Evolutionary conservation across 1,140 invertebrate genomes (phyloP).

Genomic region (Nomia melanderi): DNA sequence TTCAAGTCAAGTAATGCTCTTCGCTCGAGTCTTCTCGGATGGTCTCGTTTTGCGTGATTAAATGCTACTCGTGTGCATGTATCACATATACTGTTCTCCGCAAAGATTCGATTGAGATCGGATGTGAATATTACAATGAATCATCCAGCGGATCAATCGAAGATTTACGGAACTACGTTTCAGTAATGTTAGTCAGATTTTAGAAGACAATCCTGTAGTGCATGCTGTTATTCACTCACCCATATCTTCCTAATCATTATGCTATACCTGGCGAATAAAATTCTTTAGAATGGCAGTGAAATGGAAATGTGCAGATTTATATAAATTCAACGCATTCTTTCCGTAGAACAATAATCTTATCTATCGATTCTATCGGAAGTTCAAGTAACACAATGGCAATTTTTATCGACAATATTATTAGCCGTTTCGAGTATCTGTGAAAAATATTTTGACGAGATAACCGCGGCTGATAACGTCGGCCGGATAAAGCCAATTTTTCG

Average conservation of each 20-base stretch:
- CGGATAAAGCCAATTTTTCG: no score
- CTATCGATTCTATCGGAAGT: slow-evolving; percentile 23
- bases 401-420: slow-evolving; percentile 23
- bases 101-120: not conserved
- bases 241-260: slow-evolving; percentile 10
- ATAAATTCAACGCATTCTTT: no score
- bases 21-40: not conserved
- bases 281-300: not conserved
- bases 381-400: slow-evolving; percentile 20
- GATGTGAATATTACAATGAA: not conserved
- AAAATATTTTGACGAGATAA: slow-evolving; percentile 37
- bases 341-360: no score
- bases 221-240: slow-evolving; percentile 33
- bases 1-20: no score
- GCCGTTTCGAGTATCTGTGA: not conserved
- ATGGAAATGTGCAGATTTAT: no score
- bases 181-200: slow-evolving; percentile 15
- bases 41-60: not conserved
- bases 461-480: not conserved
- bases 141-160: not conserved
- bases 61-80: not conserved
- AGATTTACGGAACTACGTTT: slow-evolving; percentile 15
- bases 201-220: not conserved
- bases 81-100: slow-evolving; percentile 4
- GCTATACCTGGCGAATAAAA: slow-evolving; percentile 13